Base-by-base conservation (phyloP, 2,113 vertebrate species). In the Tricholaema leucomelas region DNA sequence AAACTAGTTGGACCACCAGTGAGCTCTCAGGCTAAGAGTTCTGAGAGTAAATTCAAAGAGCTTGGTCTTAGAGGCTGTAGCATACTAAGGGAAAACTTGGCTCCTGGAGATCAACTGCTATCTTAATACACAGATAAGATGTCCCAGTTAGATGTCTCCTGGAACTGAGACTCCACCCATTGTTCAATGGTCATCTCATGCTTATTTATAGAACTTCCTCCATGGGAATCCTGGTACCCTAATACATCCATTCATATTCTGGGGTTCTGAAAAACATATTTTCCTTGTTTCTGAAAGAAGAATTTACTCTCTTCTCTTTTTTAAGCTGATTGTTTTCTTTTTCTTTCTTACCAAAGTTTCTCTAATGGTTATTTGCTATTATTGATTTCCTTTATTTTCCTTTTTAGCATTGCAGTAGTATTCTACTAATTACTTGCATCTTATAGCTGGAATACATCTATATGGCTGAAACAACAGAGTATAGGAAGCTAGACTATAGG, bases 1-100 rank as follows among this genome's bases (percentile, higher is more conserved):
- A n/a, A 46, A 95, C n/a, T 9, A 87, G 54, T 73, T 86, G 64
- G 84, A 93, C 66, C 87, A 92, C 69, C 42, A 60, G 56, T 58
- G 69, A 94, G 81, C 77, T 35, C 82, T 69, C 23, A 65, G 87
- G 87, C 80, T 92, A 65, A 85, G 64, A 44, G 30, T 88, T 71
- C 64, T 72, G 67, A 61, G 64, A 78, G 60, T 35, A 23, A 92
- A 83, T 91, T 92, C 64, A 60, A 81, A 82, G 18, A 66, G 64
- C 69, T 84, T 60, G 33, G 59, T 87, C 52, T 72, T 56, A 77
- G 55, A 77, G 77, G 48, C 69, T 90, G 63, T 28, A 17, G 48
- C 86, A 5, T 74, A 58, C 70, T 42, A 69, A 77, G 25, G 30
- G 30, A 75, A 88, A 92, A 54, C 18, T 33, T 67, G 67, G 21